Evolutionary conservation across 2,797 vertebrate genomes (phyloP).

Genomic region (Lagocephalus sceleratus): DNA sequence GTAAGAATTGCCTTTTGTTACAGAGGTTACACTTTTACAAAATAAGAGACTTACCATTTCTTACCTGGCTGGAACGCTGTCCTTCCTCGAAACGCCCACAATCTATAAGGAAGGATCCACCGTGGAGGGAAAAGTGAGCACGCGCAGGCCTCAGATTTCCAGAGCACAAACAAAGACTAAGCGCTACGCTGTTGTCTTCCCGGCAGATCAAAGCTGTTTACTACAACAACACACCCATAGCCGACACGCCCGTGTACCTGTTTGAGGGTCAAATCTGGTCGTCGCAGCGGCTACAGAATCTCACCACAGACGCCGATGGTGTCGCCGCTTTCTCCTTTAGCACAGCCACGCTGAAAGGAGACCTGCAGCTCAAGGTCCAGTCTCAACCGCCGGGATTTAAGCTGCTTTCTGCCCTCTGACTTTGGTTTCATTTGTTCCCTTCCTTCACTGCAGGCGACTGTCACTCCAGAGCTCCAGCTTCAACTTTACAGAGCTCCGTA

Average conservation of each 20-base stretch:
- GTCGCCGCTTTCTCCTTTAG: slow-evolving; percentile 57
- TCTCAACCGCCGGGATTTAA: too few species aligned
- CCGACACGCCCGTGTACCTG: slow-evolving; percentile 50
- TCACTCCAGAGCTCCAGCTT: rapidly evolving
- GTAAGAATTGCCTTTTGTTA: neutral
- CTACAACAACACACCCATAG: slow-evolving; percentile 49
- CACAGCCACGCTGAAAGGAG: slow-evolving; percentile 1
- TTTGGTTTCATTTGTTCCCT: neutral
- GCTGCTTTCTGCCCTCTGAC: slow-evolving; percentile 2
- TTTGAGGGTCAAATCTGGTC: slow-evolving; percentile 34
- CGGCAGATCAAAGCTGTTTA: slow-evolving; percentile 61
- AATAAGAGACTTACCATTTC: slow-evolving; percentile 10
- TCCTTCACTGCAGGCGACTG: slow-evolving; percentile 28
- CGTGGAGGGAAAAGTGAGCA: slow-evolving; percentile 62
- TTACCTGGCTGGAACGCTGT: slow-evolving; percentile 50
- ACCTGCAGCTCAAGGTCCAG: slow-evolving; percentile 10
- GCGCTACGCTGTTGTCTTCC: neutral
- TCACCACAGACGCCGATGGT: slow-evolving; percentile 63
- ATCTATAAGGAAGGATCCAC: slow-evolving; percentile 36
- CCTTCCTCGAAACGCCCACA: slow-evolving; percentile 56
- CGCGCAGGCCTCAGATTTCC: neutral
- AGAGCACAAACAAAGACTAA: neutral
- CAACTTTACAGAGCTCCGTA: neutral
- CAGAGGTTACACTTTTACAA: slow-evolving; percentile 29
- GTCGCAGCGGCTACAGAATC: slow-evolving; percentile 28